A percentile compares a stretch with the other conserved stretches of the same genome.
These are phyloP conservation scores for Heteropelma amictum DNA, from an alignment of 2,888 invertebrate genomes.

Conservation along the genomic window DNA sequence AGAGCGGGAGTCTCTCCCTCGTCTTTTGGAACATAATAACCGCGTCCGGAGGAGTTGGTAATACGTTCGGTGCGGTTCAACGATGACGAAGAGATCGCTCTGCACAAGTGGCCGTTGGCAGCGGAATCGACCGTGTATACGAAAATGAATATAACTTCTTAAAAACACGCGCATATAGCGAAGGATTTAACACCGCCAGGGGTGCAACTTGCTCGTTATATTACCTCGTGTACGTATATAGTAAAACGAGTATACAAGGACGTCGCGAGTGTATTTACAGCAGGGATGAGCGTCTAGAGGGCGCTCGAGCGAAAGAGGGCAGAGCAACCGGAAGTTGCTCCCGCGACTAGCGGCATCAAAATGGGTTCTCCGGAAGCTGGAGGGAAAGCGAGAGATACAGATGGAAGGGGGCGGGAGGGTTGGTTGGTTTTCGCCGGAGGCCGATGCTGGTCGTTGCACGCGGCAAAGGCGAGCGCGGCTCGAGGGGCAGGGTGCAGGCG, in stretches of 20 bases:
- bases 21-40: constrained; percentile 45
- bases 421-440: constrained; percentile 37
- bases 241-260: neutral
- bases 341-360: constrained; percentile 37
- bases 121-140: constrained; percentile 18
- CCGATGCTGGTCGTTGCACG: constrained; percentile 22
- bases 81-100: constrained; percentile 7
- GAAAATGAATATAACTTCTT: neutral
- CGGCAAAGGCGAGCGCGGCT: constrained; percentile 26
- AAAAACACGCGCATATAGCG: neutral
- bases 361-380: constrained; percentile 28
- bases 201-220: constrained; percentile 33
- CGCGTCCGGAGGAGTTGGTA: constrained; percentile 42
- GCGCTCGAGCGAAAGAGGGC: neutral
- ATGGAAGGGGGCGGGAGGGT: neutral
- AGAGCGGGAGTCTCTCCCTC: constrained; percentile 10
- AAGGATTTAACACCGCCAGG: constrained; percentile 8
- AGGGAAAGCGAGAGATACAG: neutral
- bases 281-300: constrained; percentile 2
- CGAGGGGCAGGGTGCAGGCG: neutral
- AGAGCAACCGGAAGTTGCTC: constrained; percentile 48
- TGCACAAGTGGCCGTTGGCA: constrained; percentile 23
- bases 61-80: constrained; percentile 36
- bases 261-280: neutral
- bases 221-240: constrained; percentile 33